Evolutionary conservation across 1,140 invertebrate species (phyloP), one percentile per base, ranked within the genome.

Genomic region (Anastatus disparis): DNA sequence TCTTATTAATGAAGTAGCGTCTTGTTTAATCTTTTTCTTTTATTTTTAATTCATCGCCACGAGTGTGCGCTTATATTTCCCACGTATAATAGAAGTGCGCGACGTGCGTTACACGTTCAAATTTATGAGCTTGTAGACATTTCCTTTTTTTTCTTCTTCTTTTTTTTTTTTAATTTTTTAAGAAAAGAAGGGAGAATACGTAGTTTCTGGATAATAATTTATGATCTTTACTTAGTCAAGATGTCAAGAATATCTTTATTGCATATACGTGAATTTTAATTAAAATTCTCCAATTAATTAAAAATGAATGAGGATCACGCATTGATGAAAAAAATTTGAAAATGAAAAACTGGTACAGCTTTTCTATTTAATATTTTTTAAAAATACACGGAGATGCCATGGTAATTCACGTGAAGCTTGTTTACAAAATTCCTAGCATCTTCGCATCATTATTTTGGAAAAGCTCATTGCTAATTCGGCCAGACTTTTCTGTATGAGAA

Each of bases 51-150:
- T n/a, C n/a, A n/a, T n/a, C 31, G 35, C n/a, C n/a, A n/a, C n/a
- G n/a, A n/a, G n/a, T n/a, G n/a, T n/a, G 15, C 53, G 20, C n/a
- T 20, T 46, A 12, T 44, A 17, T 61, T 44, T 61, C 15, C 22
- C 50, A 17, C 40, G 2, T 3, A 44, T 44, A 3, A 3, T 6
- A 6, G 17, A 22, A 6, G 20, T 20, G 46, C 8, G 17, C 46
- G 46, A 20, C 17, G 46, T 42, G 58, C 58, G 58, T 61, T 61
- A 44, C 40, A 42, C 22, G 38, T 40, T 44, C 24, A 40, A 40
- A 61, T 61, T 61, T 61, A 61, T 22, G 58, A 61, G 58, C 58
- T 61, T 61, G 58, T 44, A 29, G 15, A n/a, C n/a, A n/a, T n/a
- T n/a, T n/a, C n/a, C n/a, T n/a, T n/a, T n/a, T n/a, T n/a, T n/a